Conservation (phyloP, 2,113 vertebrate species). For the Litocranius walleri region DNA sequence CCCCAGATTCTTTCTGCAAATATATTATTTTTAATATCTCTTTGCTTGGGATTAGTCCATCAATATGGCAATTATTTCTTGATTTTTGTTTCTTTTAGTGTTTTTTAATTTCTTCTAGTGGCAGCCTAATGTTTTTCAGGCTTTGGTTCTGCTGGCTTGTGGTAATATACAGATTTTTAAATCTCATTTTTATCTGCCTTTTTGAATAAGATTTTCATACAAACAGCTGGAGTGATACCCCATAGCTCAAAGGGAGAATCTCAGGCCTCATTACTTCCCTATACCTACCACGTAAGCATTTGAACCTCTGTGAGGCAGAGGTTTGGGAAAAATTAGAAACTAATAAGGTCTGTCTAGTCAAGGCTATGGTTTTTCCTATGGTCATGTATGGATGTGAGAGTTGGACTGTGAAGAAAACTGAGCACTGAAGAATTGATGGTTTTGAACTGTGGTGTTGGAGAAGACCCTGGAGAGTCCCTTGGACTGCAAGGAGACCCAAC, state of each 20-base stretch:
- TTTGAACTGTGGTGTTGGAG: no score
- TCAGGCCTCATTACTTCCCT: slow-evolving; percentile 2
- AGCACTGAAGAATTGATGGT: no score
- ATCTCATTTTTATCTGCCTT: not conserved
- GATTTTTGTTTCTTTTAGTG: not conserved
- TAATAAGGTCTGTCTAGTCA: not conserved
- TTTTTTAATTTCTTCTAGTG: not conserved
- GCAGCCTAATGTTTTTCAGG: not conserved
- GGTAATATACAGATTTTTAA: not conserved
- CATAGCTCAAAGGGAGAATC: not conserved
- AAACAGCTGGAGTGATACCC: not conserved
- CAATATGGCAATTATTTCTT: not conserved
- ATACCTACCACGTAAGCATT: not conserved
- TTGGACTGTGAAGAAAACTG: no score
- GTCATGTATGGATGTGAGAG: no score
- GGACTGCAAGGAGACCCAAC: no score
- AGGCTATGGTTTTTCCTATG: no score
- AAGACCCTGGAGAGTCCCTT: no score
- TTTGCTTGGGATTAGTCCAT: not conserved
- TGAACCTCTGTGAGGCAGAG: not conserved
- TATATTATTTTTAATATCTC: not conserved
- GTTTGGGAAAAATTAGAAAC: slow-evolving; percentile 26
- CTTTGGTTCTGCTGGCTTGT: not conserved
- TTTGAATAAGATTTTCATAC: not conserved
- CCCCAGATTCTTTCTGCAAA: not conserved